Base-by-base conservation (phyloP, 2,888 invertebrate genomes). In the Rhamphomyia laevipes region DNA sequence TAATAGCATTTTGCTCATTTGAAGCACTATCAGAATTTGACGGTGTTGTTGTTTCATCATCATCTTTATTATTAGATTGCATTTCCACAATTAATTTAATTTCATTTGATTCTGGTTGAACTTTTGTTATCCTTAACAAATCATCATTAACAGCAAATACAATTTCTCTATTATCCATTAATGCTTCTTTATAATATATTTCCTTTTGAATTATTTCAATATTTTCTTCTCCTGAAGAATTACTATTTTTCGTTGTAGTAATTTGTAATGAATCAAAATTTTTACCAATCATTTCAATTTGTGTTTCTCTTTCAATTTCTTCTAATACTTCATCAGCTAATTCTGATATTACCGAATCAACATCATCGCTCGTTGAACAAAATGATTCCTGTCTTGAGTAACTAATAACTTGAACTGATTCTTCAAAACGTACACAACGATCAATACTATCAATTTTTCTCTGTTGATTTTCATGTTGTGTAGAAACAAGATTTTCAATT, bases 331-430 rank as follows among this genome's bases (percentile, higher is more conserved):
- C 67, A 44, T 65, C 66, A 3, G 66, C 64, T 46, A 67, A 50
- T 50, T 67, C 66, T 1, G 68, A 67, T 45, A 65, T 63, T 4
- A 63, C 64, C 2, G 67, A 69, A 13, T 68, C 68, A 6, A 64
- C 61, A 31, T 61, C 66, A 53, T 65, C 62, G 48, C 66, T 67
- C 0, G 63, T 67, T 6, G 69, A 68, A 18, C 62, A 64, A 10
- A 49, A 58, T 1, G 68, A 66, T 5, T 51, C 51, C 41, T 62
- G 59, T 10, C 63, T 59, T 12, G 61, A 57, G 16, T 62, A 56
- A 11, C 54, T 56, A 0, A 56, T 52, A 2, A 58, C 27, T 46
- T 57, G 58, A 31, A 62, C 52, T 0, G 59, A 58, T 40, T 66
- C 61, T 33, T 62, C 64, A 38, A 66, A 65, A 4, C 62, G 61